These are phyloP conservation scores for Etheostoma nigrum DNA, from an alignment of 2,797 vertebrate genomes.

Conservation along the genomic window DNA sequence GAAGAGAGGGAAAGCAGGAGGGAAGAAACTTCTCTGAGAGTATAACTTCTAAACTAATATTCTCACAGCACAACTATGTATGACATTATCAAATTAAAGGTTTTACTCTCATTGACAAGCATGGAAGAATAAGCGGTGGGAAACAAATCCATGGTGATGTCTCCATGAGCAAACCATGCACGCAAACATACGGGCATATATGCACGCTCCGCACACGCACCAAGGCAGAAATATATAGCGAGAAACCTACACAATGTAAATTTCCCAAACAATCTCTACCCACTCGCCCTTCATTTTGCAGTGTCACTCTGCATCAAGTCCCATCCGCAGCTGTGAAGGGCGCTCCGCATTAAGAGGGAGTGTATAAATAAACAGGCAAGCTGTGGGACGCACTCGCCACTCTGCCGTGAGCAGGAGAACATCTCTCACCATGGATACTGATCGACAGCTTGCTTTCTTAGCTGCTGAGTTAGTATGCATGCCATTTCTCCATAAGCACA, in stretches of 20 bases:
- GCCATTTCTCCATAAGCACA: not conserved
- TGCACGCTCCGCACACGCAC: not conserved
- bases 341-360: slow-evolving; percentile 22
- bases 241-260: slow-evolving; percentile 13
- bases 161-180: slow-evolving; percentile 17
- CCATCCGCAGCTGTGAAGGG: slow-evolving; percentile 46
- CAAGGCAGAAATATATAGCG: not conserved
- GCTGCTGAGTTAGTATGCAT: not conserved
- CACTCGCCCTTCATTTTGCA: slow-evolving; percentile 39
- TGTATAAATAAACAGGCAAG: slow-evolving; percentile 56
- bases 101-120: slow-evolving; percentile 48
- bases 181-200: not conserved
- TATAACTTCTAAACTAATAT: slow-evolving; percentile 50
- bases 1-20: slow-evolving; percentile 15
- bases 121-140: slow-evolving; percentile 45
- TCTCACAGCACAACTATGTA: slow-evolving; percentile 51
- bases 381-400: slow-evolving; percentile 28
- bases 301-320: slow-evolving; percentile 62
- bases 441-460: not conserved
- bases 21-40: slow-evolving; percentile 18
- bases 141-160: slow-evolving; percentile 39
- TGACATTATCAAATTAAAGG: slow-evolving; percentile 64
- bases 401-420: slow-evolving; percentile 35
- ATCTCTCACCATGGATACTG: slow-evolving; percentile 19
- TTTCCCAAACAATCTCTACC: slow-evolving; percentile 23